Evolutionary conservation across 2,797 vertebrate species (phyloP).

Genomic region (Characodon lateralis): DNA sequence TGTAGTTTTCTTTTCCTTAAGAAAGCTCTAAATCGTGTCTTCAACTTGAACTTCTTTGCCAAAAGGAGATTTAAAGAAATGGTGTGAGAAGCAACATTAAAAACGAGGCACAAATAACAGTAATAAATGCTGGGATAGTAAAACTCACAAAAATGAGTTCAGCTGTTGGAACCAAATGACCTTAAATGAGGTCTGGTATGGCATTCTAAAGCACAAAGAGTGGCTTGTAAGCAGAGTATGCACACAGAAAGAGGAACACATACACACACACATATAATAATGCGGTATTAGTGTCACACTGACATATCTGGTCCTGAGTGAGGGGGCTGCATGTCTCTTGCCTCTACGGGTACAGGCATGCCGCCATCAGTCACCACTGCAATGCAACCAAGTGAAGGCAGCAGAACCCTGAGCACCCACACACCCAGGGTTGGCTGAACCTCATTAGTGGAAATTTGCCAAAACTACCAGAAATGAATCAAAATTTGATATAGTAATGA

Average conservation of each 20-base stretch:
- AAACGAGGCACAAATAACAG: conserved; percentile 26
- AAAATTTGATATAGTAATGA: conserved; percentile 24
- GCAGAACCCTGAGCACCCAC: conserved; percentile 44
- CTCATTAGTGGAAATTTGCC: conserved; percentile 51
- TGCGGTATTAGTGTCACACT: conserved; percentile 40
- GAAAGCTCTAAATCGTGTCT: conserved; percentile 17
- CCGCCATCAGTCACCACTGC: conserved; percentile 45
- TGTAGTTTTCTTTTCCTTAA: conserved; percentile 1
- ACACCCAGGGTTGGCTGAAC: conserved; percentile 36
- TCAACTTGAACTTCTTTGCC: conserved; percentile 13
- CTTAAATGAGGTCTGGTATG: conserved; percentile 30
- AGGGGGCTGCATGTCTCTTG: conserved; percentile 51
- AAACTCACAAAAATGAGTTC: conserved; percentile 28
- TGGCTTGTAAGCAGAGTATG: conserved; percentile 16
- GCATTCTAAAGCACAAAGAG: conserved; percentile 32
- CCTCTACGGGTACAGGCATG: conserved; percentile 49
- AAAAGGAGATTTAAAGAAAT: conserved; percentile 13
- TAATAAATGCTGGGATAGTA: conserved; percentile 21
- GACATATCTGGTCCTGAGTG: conserved; percentile 45
- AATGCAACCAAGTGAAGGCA: conserved; percentile 38
- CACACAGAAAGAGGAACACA: conserved; percentile 3
- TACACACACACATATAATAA: conserved; percentile 16
- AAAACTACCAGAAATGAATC: conserved; percentile 42
- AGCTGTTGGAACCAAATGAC: conserved; percentile 41
- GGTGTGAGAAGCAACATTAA: conserved; percentile 31